These are phyloP conservation scores for Mugil cephalus DNA, from an alignment of 2,113 vertebrate species.

Conservation along the genomic window DNA sequence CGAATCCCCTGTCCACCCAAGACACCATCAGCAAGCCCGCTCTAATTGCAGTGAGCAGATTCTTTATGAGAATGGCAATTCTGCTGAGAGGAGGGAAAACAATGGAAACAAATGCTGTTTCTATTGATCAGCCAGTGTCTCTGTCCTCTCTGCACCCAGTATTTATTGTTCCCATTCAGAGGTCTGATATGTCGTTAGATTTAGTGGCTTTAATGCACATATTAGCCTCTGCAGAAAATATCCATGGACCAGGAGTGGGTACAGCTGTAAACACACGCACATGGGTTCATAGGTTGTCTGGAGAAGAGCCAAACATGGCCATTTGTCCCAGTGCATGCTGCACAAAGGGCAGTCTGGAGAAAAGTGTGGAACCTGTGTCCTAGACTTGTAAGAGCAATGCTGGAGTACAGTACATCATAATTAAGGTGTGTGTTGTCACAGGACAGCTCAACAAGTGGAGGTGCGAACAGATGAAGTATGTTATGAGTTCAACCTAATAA, in stretches of 20 bases:
- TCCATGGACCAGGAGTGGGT: conserved; percentile 19
- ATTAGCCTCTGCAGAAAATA: conserved; percentile 35
- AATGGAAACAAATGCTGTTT: conserved; percentile 82
- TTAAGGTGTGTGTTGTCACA: conserved; percentile 7
- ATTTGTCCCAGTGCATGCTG: conserved; percentile 26
- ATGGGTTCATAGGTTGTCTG: conserved; percentile 40
- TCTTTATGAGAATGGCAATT: conserved; percentile 75
- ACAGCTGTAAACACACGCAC: conserved; percentile 62
- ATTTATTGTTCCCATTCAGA: conserved; percentile 67
- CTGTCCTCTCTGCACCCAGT: conserved; percentile 39
- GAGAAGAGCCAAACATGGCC: conserved; percentile 30
- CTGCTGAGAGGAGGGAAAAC: conserved; percentile 77
- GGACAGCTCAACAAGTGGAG: conserved; percentile 24
- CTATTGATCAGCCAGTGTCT: conserved; percentile 78
- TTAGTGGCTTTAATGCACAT: conserved; percentile 57
- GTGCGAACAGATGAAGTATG: neutral
- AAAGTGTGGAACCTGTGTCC: neutral
- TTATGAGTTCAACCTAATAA: conserved; percentile 22
- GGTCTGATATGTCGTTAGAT: conserved; percentile 63
- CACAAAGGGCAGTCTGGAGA: conserved; percentile 7
- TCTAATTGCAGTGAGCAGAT: conserved; percentile 74
- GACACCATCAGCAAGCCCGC: conserved; percentile 57
- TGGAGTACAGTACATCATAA: conserved; percentile 7
- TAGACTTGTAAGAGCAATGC: neutral
- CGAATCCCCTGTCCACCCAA: conserved; percentile 56